A percentile compares a stretch with the other conserved stretches of the same genome.
Conservation (phyloP, 2,888 invertebrate species). For the Rhopalosiphum nymphaeae region DNA sequence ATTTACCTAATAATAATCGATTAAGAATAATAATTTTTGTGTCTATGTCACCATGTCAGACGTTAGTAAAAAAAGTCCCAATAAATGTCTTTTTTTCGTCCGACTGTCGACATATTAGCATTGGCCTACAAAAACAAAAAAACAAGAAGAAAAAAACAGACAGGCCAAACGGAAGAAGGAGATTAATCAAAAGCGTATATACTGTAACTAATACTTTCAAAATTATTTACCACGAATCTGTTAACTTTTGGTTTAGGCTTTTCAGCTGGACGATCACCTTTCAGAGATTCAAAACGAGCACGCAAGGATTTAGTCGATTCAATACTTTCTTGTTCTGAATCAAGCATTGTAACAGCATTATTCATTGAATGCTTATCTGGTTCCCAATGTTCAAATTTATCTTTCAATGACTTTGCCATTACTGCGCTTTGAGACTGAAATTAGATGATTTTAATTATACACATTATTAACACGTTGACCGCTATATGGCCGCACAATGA, state of each 20-base stretch:
- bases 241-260: conserved; percentile 82
- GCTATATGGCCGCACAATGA: too few species aligned
- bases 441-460: neutral
- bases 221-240: conserved; percentile 88
- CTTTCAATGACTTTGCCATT: conserved; percentile 85
- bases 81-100: conserved; percentile 64
- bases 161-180: conserved; percentile 64
- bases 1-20: conserved; percentile 59
- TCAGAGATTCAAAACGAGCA: conserved; percentile 87
- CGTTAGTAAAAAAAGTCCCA: conserved; percentile 64
- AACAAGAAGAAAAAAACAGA: conserved; percentile 66
- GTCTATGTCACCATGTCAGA: conserved; percentile 57
- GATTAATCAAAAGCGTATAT: conserved; percentile 61
- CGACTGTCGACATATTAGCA: conserved; percentile 63
- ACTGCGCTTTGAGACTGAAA: conserved; percentile 71
- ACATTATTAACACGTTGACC: neutral
- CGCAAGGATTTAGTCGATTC: conserved; percentile 83
- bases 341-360: conserved; percentile 71
- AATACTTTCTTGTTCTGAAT: conserved; percentile 76
- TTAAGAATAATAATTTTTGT: conserved; percentile 60
- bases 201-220: neutral
- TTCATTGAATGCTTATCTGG: conserved; percentile 73
- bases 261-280: conserved; percentile 72
- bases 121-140: conserved; percentile 62
- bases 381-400: conserved; percentile 91